These are phyloP conservation scores for Periplaneta americana DNA, from an alignment of 1,140 invertebrate genomes.

Conservation along the genomic window DNA sequence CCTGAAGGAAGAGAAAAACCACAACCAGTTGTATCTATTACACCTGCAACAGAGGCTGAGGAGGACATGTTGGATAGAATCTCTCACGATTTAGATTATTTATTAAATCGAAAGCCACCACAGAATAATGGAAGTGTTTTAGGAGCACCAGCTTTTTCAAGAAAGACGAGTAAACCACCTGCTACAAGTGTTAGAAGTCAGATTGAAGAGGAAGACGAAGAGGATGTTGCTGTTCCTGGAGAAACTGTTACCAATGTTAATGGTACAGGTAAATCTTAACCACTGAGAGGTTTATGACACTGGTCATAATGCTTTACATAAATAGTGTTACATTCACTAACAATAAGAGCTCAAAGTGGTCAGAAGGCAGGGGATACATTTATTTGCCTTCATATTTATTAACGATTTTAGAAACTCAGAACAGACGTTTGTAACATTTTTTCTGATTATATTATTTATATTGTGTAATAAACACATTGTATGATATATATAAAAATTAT, in stretches of 20 bases:
- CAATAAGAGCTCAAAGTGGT: neutral
- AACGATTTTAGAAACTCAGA: no score
- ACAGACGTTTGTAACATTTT: no score
- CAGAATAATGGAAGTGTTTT: neutral
- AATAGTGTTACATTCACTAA: neutral
- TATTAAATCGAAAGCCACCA: constrained; percentile 52
- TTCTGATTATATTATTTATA: no score
- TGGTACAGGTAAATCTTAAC: neutral
- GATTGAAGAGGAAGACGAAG: constrained; percentile 14
- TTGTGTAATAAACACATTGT: no score
- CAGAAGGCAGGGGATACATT: no score
- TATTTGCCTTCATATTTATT: no score
- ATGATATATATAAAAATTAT: no score
- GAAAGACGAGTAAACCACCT: constrained; percentile 12
- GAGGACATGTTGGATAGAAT: constrained; percentile 64
- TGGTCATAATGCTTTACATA: neutral
- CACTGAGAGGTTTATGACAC: neutral
- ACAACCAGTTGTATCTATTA: neutral
- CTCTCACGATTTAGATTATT: constrained; percentile 66
- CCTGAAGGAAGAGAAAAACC: constrained; percentile 17
- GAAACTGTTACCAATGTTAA: neutral
- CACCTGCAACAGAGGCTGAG: constrained; percentile 9
- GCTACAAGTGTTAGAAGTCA: neutral
- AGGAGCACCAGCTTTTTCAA: neutral
- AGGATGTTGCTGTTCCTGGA: neutral